phyloP scores from a whole-genome alignment of 2,797 vertebrate genomes.

The Poliocrania exsul region DNA sequence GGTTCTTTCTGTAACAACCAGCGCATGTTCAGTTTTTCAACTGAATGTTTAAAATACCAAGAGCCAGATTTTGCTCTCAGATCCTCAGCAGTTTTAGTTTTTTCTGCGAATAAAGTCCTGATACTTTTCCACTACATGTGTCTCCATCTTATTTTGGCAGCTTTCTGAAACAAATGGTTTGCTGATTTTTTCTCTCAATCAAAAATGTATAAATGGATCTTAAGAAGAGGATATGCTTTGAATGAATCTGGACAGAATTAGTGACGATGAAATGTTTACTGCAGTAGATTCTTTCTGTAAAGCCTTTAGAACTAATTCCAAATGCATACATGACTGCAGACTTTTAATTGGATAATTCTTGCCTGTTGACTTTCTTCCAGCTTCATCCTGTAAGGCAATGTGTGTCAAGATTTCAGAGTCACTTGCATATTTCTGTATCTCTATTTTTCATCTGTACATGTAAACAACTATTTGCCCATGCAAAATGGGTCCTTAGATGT shows the following conservation, averaged over 20 bases:
- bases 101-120: background rate
- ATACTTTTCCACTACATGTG: background rate
- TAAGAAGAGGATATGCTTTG: background rate
- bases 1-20: slow-evolving; percentile 51
- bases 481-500: slow-evolving; percentile 47
- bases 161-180: slow-evolving; percentile 6
- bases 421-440: slow-evolving; percentile 10
- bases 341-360: slow-evolving; percentile 66
- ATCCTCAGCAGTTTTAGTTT: background rate
- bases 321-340: slow-evolving; percentile 7
- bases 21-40: background rate
- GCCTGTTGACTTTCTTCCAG: slow-evolving; percentile 55
- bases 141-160: slow-evolving; percentile 21
- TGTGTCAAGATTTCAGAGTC: slow-evolving; percentile 51
- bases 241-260: slow-evolving; percentile 64
- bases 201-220: slow-evolving; percentile 17
- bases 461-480: slow-evolving; percentile 60
- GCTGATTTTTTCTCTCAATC: slow-evolving; percentile 21
- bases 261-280: slow-evolving; percentile 48
- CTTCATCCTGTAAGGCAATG: slow-evolving; percentile 25
- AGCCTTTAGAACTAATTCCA: slow-evolving; percentile 65
- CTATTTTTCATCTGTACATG: background rate
- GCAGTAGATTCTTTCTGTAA: slow-evolving; percentile 26
- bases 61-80: slow-evolving; percentile 31
- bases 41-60: slow-evolving; percentile 3